phyloP scores from a whole-genome alignment of 2,113 vertebrate species.

The Rhea pennata region DNA sequence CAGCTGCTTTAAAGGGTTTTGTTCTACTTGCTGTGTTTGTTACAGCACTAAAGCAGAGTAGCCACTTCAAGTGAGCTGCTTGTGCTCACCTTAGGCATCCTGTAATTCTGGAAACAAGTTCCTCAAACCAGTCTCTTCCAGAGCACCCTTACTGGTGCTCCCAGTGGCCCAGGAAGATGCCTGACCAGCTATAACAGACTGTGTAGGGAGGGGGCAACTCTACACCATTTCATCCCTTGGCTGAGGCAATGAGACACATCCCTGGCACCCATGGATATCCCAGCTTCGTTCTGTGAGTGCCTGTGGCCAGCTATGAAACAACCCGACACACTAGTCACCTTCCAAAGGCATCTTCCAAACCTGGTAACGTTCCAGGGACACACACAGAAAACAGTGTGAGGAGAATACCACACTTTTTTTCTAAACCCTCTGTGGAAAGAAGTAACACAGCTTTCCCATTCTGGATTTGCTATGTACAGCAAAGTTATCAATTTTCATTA shows the following conservation, averaged over 20 bases:
- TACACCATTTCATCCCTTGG: neutral
- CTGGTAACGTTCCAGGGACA: neutral
- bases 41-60: neutral
- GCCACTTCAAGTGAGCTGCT: neutral
- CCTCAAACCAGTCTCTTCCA: neutral
- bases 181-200: rapidly evolving
- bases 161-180: neutral
- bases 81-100: neutral
- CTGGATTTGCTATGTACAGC: neutral
- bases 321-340: neutral
- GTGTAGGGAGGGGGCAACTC: neutral
- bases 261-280: neutral
- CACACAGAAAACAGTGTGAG: neutral
- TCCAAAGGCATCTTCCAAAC: neutral
- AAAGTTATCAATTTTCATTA: neutral
- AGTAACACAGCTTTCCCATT: neutral
- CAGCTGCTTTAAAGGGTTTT: no score
- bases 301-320: neutral
- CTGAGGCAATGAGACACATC: neutral
- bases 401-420: neutral
- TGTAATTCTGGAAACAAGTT: neutral
- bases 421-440: neutral
- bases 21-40: neutral
- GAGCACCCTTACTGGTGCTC: neutral
- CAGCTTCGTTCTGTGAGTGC: neutral